phyloP scores from a whole-genome alignment of 2,888 invertebrate species.

The Eupithecia inturbata region DNA sequence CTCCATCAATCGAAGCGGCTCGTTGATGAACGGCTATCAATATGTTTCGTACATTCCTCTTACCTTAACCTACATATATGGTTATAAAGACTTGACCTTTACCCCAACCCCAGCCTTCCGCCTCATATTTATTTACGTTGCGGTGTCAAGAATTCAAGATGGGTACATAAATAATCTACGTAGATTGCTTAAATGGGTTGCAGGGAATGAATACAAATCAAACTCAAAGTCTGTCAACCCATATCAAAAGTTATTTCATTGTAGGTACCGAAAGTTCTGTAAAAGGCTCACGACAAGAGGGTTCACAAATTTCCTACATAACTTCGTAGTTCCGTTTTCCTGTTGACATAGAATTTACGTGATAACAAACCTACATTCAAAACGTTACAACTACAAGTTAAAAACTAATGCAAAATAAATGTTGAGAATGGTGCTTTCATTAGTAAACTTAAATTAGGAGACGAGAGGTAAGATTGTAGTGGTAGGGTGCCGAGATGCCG shows the following conservation, averaged over 20 bases:
- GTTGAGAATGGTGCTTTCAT: background rate
- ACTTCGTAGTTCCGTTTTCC: background rate
- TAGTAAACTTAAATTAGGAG: background rate
- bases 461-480: constrained; percentile 13
- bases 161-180: constrained; percentile 13
- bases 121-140: constrained; percentile 35
- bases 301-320: constrained; percentile 10
- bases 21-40: constrained; percentile 59
- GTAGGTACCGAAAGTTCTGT: constrained; percentile 4
- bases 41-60: constrained; percentile 42
- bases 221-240: constrained; percentile 19
- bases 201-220: constrained; percentile 12
- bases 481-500: constrained; percentile 33
- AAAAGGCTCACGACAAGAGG: constrained; percentile 8
- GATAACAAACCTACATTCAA: background rate
- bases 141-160: constrained; percentile 16
- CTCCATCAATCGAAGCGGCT: constrained; percentile 57
- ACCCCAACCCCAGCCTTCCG: constrained; percentile 32
- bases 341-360: constrained; percentile 7
- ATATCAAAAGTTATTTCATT: constrained; percentile 14
- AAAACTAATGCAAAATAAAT: background rate
- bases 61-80: constrained; percentile 24
- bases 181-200: constrained; percentile 9
- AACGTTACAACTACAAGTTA: constrained; percentile 9
- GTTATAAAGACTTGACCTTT: constrained; percentile 41